Conservation (phyloP, 1,140 invertebrate genomes). For the Platorchestia sp. region DNA sequence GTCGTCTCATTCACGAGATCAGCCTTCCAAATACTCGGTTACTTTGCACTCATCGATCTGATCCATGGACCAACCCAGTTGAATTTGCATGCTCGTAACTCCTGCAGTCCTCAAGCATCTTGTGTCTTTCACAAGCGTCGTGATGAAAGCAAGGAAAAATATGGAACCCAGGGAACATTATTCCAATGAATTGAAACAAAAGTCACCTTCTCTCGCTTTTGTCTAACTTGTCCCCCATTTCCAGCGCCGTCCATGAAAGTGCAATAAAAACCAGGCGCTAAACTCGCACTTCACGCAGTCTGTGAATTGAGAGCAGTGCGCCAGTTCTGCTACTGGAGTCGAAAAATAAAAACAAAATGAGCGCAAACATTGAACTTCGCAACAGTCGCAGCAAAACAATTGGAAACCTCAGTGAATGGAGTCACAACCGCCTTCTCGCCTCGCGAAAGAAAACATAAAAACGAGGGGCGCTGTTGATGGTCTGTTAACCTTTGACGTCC, state of each 20-base stretch:
- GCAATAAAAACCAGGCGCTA: neutral
- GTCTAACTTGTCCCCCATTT: neutral
- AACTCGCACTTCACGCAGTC: neutral
- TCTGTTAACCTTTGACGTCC: neutral
- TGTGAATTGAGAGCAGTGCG: neutral
- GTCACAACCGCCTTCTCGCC: neutral
- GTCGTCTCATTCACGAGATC: neutral
- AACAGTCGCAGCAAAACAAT: neutral
- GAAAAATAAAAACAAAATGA: neutral
- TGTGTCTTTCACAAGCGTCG: neutral
- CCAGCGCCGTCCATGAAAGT: neutral
- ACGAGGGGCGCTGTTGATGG: neutral
- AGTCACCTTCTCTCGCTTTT: neutral
- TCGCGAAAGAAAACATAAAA: neutral
- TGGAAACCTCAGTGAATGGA: neutral
- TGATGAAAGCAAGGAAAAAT: neutral
- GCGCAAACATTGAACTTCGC: neutral
- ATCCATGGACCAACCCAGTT: neutral
- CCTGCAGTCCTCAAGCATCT: neutral
- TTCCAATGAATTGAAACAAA: neutral
- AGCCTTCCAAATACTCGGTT: neutral
- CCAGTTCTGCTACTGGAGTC: neutral
- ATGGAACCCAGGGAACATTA: neutral
- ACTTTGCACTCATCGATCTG: too few relatives aligned
- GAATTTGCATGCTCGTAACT: neutral